Conservation (phyloP, 2,888 invertebrate species). For the Andrena hattorfiana region DNA sequence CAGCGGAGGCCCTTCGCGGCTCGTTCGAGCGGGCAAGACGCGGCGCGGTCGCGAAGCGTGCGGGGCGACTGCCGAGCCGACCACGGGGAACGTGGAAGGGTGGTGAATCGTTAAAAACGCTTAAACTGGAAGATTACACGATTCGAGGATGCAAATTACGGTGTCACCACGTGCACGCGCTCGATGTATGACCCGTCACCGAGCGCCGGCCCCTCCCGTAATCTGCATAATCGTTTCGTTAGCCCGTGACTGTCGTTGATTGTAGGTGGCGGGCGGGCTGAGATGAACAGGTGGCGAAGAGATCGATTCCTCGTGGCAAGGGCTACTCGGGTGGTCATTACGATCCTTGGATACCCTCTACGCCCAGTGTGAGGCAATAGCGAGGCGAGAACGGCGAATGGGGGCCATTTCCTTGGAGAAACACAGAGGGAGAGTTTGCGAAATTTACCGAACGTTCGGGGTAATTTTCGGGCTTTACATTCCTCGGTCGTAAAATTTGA, state of each 20-base stretch:
- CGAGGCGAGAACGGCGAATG: not conserved
- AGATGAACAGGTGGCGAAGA: constrained; percentile 77
- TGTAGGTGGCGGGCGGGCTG: constrained; percentile 74
- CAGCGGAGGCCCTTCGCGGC: constrained; percentile 39
- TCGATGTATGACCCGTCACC: constrained; percentile 73
- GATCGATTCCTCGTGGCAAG: constrained; percentile 64
- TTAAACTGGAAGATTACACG: constrained; percentile 81
- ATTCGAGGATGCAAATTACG: constrained; percentile 82
- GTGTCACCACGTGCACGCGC: constrained; percentile 79
- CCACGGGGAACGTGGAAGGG: not conserved
- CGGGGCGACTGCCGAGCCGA: not conserved
- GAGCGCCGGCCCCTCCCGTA: constrained; percentile 50
- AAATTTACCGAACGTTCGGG: not conserved
- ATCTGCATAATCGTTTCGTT: constrained; percentile 81
- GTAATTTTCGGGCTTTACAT: constrained; percentile 48
- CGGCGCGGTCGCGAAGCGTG: constrained; percentile 24
- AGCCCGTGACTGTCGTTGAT: constrained; percentile 73
- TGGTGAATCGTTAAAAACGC: constrained; percentile 71
- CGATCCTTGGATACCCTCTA: constrained; percentile 14
- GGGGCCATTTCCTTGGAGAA: not conserved
- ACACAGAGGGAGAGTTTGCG: constrained; percentile 7
- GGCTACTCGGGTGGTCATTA: constrained; percentile 28
- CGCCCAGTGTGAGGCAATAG: constrained; percentile 3
- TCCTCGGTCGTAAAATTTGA: constrained; percentile 42
- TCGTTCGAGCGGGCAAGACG: constrained; percentile 3